Base-by-base conservation (phyloP, 2,888 invertebrate genomes). In the Polyommatus iphigenia region DNA sequence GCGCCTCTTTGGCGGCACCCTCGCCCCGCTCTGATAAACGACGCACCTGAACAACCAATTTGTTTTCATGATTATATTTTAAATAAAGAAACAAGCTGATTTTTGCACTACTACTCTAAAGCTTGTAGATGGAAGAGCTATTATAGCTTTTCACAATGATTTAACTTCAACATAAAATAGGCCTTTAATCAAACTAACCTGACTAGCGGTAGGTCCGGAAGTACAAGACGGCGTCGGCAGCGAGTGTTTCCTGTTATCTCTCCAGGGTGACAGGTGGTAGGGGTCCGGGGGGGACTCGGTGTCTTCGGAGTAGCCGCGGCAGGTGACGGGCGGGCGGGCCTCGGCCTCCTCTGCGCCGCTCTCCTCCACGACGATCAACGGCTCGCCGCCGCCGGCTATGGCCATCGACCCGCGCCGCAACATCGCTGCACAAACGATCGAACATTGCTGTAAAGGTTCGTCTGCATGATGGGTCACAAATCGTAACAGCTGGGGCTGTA, bases 151-250 rank as follows among this genome's bases (percentile, higher is more conserved):
- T 41, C 41, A 41, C 41, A 41, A 41, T 3, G 41, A 41, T 46
- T 13, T 13, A 46, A 46, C 46, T 46, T 10, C 46, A 46, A 46
- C 10, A 46, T 46, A 46, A 46, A 71, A 71, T 18, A 36, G 7
- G 36, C 7, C 71, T 13, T 10, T 0, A 59, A 41, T 57, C 13
- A 41, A 24, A 29, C 96, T 92, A 79, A 97, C 97, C 95, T 98
- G 97, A 83, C 97, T 97, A 67, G 98, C 98, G 71, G 97, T 98
- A 79, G 97, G 98, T 76, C 98, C 98, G 78, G 97, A 96, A 41
- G 97, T 97, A 84, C 97, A 98, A 83, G 97, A 96, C 2, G 97
- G 97, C 0, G 97, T 97, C 2, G 98, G 98, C 83, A 98, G 91
- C 36, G 97, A 98, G 85, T 97, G 97, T 85, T 98, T 98, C 83